Evolutionary conservation across 1,140 invertebrate species (phyloP), one percentile per base, ranked within the genome.

Genomic region (Trichonephila clavipes): DNA sequence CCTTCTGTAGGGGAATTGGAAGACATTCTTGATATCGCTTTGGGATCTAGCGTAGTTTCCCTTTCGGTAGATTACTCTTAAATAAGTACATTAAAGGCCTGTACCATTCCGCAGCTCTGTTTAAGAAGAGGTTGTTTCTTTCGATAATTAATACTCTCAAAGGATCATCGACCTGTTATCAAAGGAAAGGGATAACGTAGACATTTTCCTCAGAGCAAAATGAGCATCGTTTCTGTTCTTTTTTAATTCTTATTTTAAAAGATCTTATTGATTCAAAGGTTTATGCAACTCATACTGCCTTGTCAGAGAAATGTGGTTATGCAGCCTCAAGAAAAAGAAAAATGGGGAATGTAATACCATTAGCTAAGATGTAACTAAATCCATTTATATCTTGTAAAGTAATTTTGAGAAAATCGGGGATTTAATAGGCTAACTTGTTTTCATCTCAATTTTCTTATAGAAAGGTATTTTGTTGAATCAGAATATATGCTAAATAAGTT

Each of bases 81-180:
- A 83, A 83, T 83, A 83, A 83, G 82, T 59, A 24, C 82, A 83
- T 83, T 83, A 83, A 83, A 19, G 21, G 21, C 66, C 82, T 83
- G 19, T 59, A 59, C 82, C n/a, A 40, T 58, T 51, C 66, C 6
- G 51, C 18, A 28, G n/a, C 82, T 19, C 40, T 83, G 82, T 83
- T 83, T 83, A 83, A 83, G 82, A 59, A 83, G 51, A 83, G 51
- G 82, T 59, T 83, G 28, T 44, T 83, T 19, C 24, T 28, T 59
- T 83, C 82, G 82, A 83, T 83, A 83, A 83, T 83, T 83, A 83
- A 83, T 83, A 83, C 82, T 83, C 82, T 83, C 82, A 59, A 83
- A 83, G 82, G 82, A 83, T 83, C 28, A 83, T 83, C 82, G 82
- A 83, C 82, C 82, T 58, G 51, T 24, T 83, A 83, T 83, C 82